Base-by-base conservation (phyloP, 2,113 vertebrate genomes). In the Ranitomeya imitator region DNA sequence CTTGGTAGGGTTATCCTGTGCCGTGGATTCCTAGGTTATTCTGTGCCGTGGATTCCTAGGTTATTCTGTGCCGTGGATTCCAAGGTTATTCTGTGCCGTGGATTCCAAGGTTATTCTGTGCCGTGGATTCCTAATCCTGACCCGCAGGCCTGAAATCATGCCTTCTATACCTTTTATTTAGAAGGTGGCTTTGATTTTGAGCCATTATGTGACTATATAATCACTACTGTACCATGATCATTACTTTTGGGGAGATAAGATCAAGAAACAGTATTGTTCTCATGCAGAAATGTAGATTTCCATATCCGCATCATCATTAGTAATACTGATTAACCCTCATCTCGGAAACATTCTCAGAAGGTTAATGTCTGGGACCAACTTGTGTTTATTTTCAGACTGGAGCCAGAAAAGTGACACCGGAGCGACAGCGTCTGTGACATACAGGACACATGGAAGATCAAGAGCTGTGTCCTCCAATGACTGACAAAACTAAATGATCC, bases 371-470 rank as follows among this genome's bases (percentile, higher is more conserved):
- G 77, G 67, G 63, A 65, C 67, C 61, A 71, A 37, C 77, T 69
- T 52, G 71, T 69, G 85, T 87, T 87, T 87, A 87, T 87, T 87
- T 80, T 87, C n/a, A 87, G 86, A 67, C 77, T 80, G 86, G 86
- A 87, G 86, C 63, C 86, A 80, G 86, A 54, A 84, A 87, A 87
- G 86, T 80, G 77, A 87, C 86, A 87, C 63, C 77, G 78, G 86
- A 65, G 52, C 61, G 31, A 61, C 26, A 59, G 51, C 31, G 85
- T 80, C 61, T 80, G 86, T 87, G 77, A 87, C 77, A 71, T 45
- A 21, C 63, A 19, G 77, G 54, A 87, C 76, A 87, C 77, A 80
- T 87, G 86, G 76, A 59, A n/a, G 61, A 69, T 81, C 77, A 80
- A 80, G 77, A 13, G 26, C 76, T 69, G 23, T 80, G 76, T 86